These are phyloP conservation scores for Sialia sialis DNA, from an alignment of 2,113 vertebrate genomes.

Conservation along the genomic window DNA sequence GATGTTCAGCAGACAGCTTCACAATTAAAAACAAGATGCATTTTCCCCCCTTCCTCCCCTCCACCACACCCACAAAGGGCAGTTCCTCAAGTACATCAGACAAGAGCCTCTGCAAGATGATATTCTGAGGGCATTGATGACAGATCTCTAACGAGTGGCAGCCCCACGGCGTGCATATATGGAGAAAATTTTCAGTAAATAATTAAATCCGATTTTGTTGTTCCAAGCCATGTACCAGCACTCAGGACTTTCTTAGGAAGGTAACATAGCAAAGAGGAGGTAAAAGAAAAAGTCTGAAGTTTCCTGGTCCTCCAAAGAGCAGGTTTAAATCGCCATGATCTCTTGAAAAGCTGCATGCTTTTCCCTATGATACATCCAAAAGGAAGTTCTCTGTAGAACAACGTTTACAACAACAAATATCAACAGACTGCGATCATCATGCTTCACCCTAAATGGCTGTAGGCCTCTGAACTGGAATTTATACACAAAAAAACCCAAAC, in stretches of 20 bases:
- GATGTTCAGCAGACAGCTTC: neutral
- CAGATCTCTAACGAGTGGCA: neutral
- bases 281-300: neutral
- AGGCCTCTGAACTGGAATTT: neutral
- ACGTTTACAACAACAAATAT: neutral
- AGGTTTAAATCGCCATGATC: neutral
- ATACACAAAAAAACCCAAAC: accelerated
- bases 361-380: neutral
- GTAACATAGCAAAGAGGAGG: neutral
- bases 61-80: neutral
- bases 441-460: neutral
- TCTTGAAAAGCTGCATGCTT: neutral
- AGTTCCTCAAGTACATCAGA: neutral
- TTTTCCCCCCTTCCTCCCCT: neutral
- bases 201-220: neutral
- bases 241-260: neutral
- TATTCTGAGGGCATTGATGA: neutral
- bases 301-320: neutral
- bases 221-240: neutral
- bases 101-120: neutral
- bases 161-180: accelerated
- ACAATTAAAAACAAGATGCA: neutral
- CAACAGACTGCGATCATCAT: neutral
- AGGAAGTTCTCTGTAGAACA: neutral
- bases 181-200: neutral